Percentiles rank a stretch among this genome's conserved stretches.
Conservation (phyloP, 2,113 vertebrate genomes). For the Tachuris rubrigastra region DNA sequence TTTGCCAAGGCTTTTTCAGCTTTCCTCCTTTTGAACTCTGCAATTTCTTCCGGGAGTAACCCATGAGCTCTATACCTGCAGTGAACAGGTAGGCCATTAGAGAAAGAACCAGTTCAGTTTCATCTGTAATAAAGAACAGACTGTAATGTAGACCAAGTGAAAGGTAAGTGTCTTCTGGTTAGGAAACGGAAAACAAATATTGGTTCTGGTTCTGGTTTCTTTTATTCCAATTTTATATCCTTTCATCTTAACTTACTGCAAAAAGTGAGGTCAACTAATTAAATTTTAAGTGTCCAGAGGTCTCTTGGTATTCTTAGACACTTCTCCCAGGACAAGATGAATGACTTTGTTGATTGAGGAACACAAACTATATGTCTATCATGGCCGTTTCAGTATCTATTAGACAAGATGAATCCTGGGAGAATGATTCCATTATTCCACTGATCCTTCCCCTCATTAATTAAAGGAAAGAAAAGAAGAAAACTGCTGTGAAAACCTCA, state of each 20-base stretch:
- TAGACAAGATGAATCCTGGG: not conserved
- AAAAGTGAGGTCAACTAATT: not conserved
- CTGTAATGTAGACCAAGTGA: not conserved
- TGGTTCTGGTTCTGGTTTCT: not conserved
- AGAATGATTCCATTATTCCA: not conserved
- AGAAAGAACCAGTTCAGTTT: constrained; percentile 35
- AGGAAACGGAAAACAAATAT: not conserved
- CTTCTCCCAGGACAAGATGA: not conserved
- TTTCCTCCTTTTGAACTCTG: constrained; percentile 85
- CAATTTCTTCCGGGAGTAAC: constrained; percentile 83
- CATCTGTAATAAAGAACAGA: constrained; percentile 47
- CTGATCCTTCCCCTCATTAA: not conserved
- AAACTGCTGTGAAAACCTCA: not conserved
- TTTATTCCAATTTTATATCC: not conserved
- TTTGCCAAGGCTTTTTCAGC: constrained; percentile 80
- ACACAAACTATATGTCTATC: not conserved
- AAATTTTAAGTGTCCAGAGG: not conserved
- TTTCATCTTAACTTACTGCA: not conserved
- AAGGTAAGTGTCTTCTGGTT: not conserved
- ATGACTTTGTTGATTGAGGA: not conserved
- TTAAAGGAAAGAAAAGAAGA: not conserved
- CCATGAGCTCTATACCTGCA: constrained; percentile 86
- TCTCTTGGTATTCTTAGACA: not conserved
- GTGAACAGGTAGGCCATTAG: constrained; percentile 68
- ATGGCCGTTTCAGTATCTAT: not conserved